Evolutionary conservation across 23 tunicate species (phyloP).

Genomic region (Ascidia mentula): DNA sequence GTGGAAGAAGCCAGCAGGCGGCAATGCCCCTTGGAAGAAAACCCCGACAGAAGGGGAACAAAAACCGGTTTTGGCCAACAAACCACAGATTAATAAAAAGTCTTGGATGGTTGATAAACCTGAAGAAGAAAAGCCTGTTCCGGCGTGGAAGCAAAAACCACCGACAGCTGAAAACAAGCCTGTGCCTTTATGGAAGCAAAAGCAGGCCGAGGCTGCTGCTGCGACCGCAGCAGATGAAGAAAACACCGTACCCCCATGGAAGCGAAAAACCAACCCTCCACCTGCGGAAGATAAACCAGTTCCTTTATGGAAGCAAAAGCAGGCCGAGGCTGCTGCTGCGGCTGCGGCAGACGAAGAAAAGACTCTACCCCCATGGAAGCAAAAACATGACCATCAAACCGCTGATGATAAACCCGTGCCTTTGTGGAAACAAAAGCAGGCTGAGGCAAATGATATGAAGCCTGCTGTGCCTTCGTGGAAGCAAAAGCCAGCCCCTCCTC

Average conservation of each 20-base stretch:
- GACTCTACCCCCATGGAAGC: not conserved
- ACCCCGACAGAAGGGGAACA: not conserved
- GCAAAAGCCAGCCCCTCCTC: not conserved
- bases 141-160: not conserved
- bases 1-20: not conserved
- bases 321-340: no score
- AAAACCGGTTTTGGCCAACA: not conserved
- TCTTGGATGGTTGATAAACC: slow-evolving; percentile 3
- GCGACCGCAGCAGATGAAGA: slow-evolving; percentile 4
- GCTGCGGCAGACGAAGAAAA: slow-evolving; percentile 5
- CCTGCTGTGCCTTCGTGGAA: not conserved
- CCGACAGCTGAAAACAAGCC: not conserved
- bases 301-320: not conserved
- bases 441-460: no score
- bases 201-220: no score
- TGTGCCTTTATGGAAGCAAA: not conserved
- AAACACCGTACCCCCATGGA: not conserved
- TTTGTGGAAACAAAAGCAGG: not conserved
- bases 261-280: not conserved
- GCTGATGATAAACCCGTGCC: not conserved
- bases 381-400: not conserved
- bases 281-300: not conserved
- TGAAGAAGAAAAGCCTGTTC: not conserved
- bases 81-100: no score
- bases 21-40: not conserved